Percentiles rank a stretch among this genome's conserved stretches.
Conservation (phyloP, 2,888 invertebrate genomes). For the Tiliacea aurago region DNA sequence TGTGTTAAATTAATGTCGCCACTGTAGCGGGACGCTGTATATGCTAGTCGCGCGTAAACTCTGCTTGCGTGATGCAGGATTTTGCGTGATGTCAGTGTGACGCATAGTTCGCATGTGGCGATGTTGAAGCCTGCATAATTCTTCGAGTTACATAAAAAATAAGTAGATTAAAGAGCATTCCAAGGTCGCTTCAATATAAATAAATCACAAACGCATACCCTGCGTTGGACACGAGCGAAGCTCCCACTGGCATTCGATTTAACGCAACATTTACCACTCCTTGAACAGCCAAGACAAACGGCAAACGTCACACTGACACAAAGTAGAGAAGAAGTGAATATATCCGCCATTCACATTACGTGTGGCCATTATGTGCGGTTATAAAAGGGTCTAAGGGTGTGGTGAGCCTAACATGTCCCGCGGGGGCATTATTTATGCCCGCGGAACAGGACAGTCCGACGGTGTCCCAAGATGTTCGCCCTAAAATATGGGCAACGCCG, state of each 20-base stretch:
- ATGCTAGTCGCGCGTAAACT: no score
- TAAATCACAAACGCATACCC: slow-evolving; percentile 37
- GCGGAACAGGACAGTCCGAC: slow-evolving; percentile 68
- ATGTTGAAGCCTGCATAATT: no score
- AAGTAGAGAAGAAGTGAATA: slow-evolving; percentile 63
- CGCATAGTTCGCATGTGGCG: no score
- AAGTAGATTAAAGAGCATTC: not conserved
- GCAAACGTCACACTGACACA: slow-evolving; percentile 56
- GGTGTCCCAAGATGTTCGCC: slow-evolving; percentile 71
- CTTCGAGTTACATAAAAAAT: no score
- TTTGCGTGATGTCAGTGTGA: no score
- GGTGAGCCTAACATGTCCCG: slow-evolving; percentile 77
- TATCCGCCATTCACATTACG: slow-evolving; percentile 69
- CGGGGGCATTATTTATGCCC: slow-evolving; percentile 80
- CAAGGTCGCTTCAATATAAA: slow-evolving; percentile 33
- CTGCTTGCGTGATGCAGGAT: no score
- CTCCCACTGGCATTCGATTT: slow-evolving; percentile 50
- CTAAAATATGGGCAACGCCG: slow-evolving; percentile 74
- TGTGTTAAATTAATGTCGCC: no score
- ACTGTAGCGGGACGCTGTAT: no score
- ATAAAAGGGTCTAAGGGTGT: slow-evolving; percentile 80
- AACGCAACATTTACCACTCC: slow-evolving; percentile 55
- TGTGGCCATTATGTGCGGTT: slow-evolving; percentile 74
- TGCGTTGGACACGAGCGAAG: slow-evolving; percentile 21
- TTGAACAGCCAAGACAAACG: slow-evolving; percentile 52